A percentile compares a stretch with the other conserved stretches of the same genome.
Conservation (phyloP, 2,888 invertebrate genomes). For the Opisthograptis luteolata region DNA sequence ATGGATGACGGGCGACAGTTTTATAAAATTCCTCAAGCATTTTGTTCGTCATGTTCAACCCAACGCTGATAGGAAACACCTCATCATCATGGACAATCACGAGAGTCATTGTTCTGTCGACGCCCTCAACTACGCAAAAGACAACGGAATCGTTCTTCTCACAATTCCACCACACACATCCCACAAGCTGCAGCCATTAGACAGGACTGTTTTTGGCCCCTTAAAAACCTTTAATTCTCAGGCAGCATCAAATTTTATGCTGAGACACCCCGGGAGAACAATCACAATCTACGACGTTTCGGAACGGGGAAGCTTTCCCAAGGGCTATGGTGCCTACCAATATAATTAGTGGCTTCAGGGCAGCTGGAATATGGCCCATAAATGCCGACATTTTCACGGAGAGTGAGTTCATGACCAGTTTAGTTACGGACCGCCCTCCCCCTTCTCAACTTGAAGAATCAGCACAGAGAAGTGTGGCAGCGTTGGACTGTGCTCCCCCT, state of each 20-base stretch:
- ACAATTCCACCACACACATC: slow-evolving; percentile 4
- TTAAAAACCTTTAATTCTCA: slow-evolving; percentile 4
- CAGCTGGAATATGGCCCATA: background rate
- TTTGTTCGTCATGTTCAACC: slow-evolving; percentile 18
- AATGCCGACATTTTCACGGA: slow-evolving; percentile 20
- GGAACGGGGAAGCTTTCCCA: slow-evolving; percentile 26
- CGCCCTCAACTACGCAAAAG: slow-evolving; percentile 7
- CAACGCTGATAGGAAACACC: slow-evolving; percentile 24
- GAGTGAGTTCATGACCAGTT: slow-evolving; percentile 19
- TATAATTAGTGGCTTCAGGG: slow-evolving; percentile 21
- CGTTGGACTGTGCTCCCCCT: too few relatives aligned
- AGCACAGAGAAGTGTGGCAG: slow-evolving; percentile 8
- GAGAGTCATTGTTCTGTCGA: slow-evolving; percentile 22
- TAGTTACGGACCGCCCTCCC: slow-evolving; percentile 24
- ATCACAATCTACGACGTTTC: slow-evolving; percentile 18
- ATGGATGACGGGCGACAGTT: slow-evolving; percentile 20
- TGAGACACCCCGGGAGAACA: slow-evolving; percentile 7
- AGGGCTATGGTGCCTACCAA: slow-evolving; percentile 19
- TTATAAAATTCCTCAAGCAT: slow-evolving; percentile 18
- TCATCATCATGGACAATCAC: slow-evolving; percentile 25
- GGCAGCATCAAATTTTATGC: slow-evolving; percentile 13
- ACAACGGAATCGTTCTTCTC: slow-evolving; percentile 2
- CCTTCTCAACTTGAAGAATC: slow-evolving; percentile 22
- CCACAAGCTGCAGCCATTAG: slow-evolving; percentile 8
- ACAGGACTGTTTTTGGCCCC: slow-evolving; percentile 7